Evolutionary conservation across 2,888 invertebrate genomes (phyloP).

Genomic region (Melanostoma scalare): DNA sequence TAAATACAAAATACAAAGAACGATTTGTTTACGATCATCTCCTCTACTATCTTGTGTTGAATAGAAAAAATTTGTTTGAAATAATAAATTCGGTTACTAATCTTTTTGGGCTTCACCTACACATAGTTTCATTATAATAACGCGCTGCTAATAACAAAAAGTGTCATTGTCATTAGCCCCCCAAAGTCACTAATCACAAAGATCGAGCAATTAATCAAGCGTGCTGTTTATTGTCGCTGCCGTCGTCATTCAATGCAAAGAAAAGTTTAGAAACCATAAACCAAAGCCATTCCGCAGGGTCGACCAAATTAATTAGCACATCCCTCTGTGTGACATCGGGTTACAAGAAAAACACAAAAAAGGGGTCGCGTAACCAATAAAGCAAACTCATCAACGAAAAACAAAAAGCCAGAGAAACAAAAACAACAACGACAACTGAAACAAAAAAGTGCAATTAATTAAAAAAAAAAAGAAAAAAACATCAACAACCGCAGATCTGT

Average conservation of each 20-base stretch:
- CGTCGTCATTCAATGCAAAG: slow-evolving; percentile 36
- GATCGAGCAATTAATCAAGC: slow-evolving; percentile 38
- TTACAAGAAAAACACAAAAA: slow-evolving; percentile 15
- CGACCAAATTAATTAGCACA: slow-evolving; percentile 66
- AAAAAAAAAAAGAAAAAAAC: slow-evolving; percentile 16
- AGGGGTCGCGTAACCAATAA: slow-evolving; percentile 33
- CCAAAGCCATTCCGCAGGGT: slow-evolving; percentile 53
- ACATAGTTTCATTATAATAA: neutral
- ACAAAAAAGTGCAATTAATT: slow-evolving; percentile 63
- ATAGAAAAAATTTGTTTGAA: too few relatives aligned
- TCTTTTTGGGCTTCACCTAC: too few relatives aligned
- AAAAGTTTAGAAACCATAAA: slow-evolving; percentile 31
- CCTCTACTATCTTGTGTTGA: neutral
- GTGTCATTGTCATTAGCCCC: slow-evolving; percentile 39
- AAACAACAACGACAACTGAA: slow-evolving; percentile 20
- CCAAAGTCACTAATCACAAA: slow-evolving; percentile 28
- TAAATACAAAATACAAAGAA: too few relatives aligned
- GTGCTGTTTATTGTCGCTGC: slow-evolving; percentile 10
- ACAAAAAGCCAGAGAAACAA: slow-evolving; percentile 35
- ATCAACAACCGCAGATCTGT: slow-evolving; percentile 15
- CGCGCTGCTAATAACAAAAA: slow-evolving; percentile 14
- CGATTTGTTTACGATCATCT: slow-evolving; percentile 14
- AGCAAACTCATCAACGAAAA: neutral
- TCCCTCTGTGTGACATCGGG: slow-evolving; percentile 55
- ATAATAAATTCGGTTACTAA: too few relatives aligned